Percentiles rank a stretch among this genome's conserved stretches.
Evolutionary conservation across 2,888 invertebrate genomes (phyloP).

Genomic region (Rosalia funebris): DNA sequence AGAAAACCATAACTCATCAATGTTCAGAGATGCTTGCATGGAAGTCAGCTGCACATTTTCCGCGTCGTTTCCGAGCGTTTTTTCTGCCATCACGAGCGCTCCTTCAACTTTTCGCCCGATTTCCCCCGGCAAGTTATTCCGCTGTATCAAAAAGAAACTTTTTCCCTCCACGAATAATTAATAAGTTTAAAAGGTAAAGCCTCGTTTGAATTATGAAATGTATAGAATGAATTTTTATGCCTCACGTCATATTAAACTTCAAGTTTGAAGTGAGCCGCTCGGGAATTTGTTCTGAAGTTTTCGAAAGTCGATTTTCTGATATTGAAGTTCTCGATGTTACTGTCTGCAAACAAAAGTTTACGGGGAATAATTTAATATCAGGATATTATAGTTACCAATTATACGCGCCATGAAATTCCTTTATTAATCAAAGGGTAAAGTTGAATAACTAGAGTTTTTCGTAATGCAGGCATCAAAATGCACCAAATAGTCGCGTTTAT

Average conservation of each 20-base stretch:
- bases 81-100: slow-evolving; percentile 43
- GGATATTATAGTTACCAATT: too few relatives aligned
- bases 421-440: too few relatives aligned
- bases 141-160: slow-evolving; percentile 24
- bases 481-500: slow-evolving; percentile 8
- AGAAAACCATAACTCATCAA: slow-evolving; percentile 61
- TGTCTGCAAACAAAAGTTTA: background rate
- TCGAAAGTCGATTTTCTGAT: slow-evolving; percentile 16
- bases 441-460: too few relatives aligned
- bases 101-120: slow-evolving; percentile 41
- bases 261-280: slow-evolving; percentile 4
- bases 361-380: slow-evolving; percentile 9
- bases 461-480: background rate
- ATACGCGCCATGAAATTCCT: too few relatives aligned
- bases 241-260: slow-evolving; percentile 20
- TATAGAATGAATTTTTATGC: slow-evolving; percentile 26
- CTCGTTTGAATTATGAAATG: slow-evolving; percentile 24
- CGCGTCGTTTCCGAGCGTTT: slow-evolving; percentile 55
- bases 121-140: slow-evolving; percentile 33
- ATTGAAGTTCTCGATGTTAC: slow-evolving; percentile 3
- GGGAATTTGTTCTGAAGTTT: slow-evolving; percentile 24
- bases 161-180: slow-evolving; percentile 27
- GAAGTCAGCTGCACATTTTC: slow-evolving; percentile 61
- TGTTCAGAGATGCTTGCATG: slow-evolving; percentile 60
- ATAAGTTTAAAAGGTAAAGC: slow-evolving; percentile 26